Evolutionary conservation across 1,140 invertebrate species (phyloP), one percentile per base, ranked within the genome.

Genomic region (Ylistrum balloti): DNA sequence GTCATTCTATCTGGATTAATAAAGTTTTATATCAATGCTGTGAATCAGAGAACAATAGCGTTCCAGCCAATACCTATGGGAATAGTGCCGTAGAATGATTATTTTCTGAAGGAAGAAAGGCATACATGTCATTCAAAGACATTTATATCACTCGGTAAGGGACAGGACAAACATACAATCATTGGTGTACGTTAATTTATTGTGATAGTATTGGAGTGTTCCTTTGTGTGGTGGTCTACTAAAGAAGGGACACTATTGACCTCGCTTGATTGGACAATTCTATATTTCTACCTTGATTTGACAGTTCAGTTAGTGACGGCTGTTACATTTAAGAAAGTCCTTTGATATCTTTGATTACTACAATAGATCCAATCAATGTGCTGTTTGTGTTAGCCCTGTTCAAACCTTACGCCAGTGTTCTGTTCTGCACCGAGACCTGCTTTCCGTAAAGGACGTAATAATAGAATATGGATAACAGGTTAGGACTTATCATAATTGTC

Each of bases 221-320:
- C 7, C 56, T 74, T 74, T 74, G 56, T 74, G 56, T 74, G 56
- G n/a, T 17, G 9, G 22, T 74, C 56, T 74, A 28, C 5, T 28
- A 74, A 74, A 74, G 56, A 28, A 74, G 17, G 9, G n/a, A 28
- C n/a, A 28, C 56, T 74, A 74, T 74, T 28, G 5, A 28, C 56
- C 56, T 5, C 28, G n/a, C 28, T 74, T 28, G 56, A 74, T 74
- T 74, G 56, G 56, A 74, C 56, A 7, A 74, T n/a, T 74, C 28
- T n/a, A 74, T 74, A 74, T 74, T n/a, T 28, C 9, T 74, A 28
- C 56, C 56, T 74, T n/a, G 15, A 74, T n/a, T 74, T 74, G n/a
- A 74, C 56, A 74, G 56, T 74, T 74, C 3, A 74, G 56, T 74
- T 74, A 74, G 56, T 74, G 56, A 74, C 56, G 56, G 56, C 22